Evolutionary conservation across 2,113 vertebrate genomes (phyloP).

Genomic region (Gallinago undulata): DNA sequence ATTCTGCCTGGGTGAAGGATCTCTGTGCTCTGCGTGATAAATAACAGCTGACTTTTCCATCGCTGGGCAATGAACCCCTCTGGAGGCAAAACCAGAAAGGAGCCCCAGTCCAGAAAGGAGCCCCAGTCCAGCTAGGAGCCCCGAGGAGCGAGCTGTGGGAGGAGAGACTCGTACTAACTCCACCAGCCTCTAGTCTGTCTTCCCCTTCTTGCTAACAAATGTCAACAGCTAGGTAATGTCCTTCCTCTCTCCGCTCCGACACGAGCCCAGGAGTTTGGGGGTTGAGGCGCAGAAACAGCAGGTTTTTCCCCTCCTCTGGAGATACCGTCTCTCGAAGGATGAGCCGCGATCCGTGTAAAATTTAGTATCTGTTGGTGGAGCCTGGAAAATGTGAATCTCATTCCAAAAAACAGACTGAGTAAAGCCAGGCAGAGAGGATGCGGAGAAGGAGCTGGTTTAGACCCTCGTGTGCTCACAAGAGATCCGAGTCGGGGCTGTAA

Average conservation of each 20-base stretch:
- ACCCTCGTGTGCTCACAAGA: accelerated
- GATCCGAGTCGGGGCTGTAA: background rate
- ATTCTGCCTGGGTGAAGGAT: background rate
- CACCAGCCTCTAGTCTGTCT: background rate
- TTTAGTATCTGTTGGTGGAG: background rate
- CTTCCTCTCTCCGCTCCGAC: background rate
- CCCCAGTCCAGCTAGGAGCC: background rate
- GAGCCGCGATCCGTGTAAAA: accelerated
- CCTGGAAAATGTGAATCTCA: background rate
- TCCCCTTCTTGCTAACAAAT: constrained; percentile 11
- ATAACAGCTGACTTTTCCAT: background rate
- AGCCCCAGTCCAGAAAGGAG: background rate
- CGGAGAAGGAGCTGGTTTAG: background rate
- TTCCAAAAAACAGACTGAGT: background rate
- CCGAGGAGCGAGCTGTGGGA: background rate
- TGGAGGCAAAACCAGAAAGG: background rate
- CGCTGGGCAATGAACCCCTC: constrained; percentile 27
- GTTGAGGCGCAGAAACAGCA: accelerated
- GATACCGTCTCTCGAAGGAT: background rate
- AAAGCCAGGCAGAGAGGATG: background rate
- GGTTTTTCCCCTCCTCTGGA: background rate
- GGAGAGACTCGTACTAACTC: background rate
- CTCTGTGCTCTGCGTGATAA: background rate
- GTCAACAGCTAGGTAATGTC: constrained; percentile 29
- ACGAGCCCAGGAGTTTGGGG: background rate